A percentile compares a stretch with the other conserved stretches of the same genome.
Conservation (phyloP, 2,888 invertebrate species). For the Drosophila macrospina region DNA sequence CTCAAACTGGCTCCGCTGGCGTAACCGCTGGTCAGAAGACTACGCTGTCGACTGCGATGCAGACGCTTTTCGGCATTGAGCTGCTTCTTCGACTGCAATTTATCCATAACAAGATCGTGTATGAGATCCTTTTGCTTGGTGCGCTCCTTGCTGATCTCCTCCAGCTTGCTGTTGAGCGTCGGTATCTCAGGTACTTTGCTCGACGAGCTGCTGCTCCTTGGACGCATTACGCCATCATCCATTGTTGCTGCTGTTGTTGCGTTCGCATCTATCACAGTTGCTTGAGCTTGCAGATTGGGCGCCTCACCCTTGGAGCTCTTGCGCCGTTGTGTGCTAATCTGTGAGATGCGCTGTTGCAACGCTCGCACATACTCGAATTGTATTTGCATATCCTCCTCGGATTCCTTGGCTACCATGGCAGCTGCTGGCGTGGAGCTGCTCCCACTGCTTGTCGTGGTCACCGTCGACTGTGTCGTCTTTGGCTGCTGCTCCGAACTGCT, state of each 20-base stretch:
- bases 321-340: slow-evolving; percentile 88
- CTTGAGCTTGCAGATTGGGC: background rate
- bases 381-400: slow-evolving; percentile 39
- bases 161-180: slow-evolving; percentile 89
- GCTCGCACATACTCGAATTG: slow-evolving; percentile 88
- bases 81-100: slow-evolving; percentile 89
- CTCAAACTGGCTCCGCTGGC: slow-evolving; percentile 82
- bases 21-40: slow-evolving; percentile 82
- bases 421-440: slow-evolving; percentile 53
- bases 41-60: slow-evolving; percentile 87
- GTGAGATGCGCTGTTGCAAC: slow-evolving; percentile 89
- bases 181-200: slow-evolving; percentile 85
- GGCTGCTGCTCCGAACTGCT: slow-evolving; percentile 84
- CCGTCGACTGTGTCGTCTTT: slow-evolving; percentile 80
- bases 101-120: slow-evolving; percentile 93
- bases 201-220: slow-evolving; percentile 61
- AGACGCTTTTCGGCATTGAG: slow-evolving; percentile 88
- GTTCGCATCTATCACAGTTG: slow-evolving; percentile 82
- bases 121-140: slow-evolving; percentile 94
- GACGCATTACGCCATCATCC: slow-evolving; percentile 44
- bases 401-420: slow-evolving; percentile 46
- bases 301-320: slow-evolving; percentile 86
- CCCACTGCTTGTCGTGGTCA: slow-evolving; percentile 62
- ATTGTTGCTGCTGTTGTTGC: slow-evolving; percentile 12
- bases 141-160: slow-evolving; percentile 92